Conservation (phyloP, 2,797 vertebrate genomes). For the Peromyscus melanophrys region DNA sequence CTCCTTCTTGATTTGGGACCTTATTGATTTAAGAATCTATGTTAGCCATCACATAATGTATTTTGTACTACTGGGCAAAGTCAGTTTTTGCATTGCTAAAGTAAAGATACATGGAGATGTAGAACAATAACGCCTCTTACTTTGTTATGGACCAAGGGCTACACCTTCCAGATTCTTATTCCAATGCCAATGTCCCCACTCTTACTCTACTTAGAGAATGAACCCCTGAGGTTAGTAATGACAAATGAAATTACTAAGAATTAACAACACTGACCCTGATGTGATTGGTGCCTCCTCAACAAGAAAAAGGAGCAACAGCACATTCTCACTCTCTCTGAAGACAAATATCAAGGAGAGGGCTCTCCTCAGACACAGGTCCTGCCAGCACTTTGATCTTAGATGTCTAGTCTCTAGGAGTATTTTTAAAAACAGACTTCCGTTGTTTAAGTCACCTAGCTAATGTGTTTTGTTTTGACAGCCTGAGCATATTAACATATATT, state of each 20-base stretch:
- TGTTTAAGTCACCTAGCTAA: background rate
- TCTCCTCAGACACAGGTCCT: background rate
- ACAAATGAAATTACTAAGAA: background rate
- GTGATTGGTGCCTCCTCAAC: background rate
- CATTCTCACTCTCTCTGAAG: background rate
- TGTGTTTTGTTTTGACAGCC: constrained; percentile 45
- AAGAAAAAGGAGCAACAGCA: background rate
- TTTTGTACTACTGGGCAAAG: background rate
- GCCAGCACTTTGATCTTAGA: background rate
- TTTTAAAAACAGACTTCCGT: constrained; percentile 11
- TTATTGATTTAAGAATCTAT: background rate
- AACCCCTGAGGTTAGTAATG: background rate
- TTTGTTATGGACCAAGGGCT: background rate
- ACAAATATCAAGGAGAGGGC: background rate
- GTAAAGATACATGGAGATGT: background rate
- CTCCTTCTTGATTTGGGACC: background rate
- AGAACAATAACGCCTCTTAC: background rate
- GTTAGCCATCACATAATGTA: background rate
- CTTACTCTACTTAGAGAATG: background rate
- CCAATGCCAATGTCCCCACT: background rate
- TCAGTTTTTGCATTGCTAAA: background rate
- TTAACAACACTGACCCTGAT: background rate
- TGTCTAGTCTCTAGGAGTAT: background rate
- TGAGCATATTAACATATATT: constrained; percentile 22
- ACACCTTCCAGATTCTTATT: background rate